Evolutionary conservation across 2,797 vertebrate species (phyloP).

Genomic region (Chiloscyllium punctatum): DNA sequence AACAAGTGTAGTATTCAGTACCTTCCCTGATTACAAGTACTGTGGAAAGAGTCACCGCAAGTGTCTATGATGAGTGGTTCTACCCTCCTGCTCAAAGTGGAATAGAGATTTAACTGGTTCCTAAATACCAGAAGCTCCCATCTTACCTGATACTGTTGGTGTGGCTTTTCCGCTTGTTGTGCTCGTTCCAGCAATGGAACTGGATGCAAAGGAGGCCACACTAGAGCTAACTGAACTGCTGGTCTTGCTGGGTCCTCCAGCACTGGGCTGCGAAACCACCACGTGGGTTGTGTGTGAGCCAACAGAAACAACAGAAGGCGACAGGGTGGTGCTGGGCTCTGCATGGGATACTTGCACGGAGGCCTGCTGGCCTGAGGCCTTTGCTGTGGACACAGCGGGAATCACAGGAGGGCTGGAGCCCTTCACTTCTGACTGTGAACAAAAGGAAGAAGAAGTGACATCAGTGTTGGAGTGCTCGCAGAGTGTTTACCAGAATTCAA

Average conservation of each 20-base stretch:
- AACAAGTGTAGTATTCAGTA: background rate
- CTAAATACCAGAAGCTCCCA: background rate
- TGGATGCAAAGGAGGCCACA: constrained; percentile 49
- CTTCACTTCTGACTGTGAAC: background rate
- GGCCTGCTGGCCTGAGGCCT: constrained; percentile 48
- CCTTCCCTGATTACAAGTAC: background rate
- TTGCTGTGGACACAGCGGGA: constrained; percentile 50
- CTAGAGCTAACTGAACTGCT: background rate
- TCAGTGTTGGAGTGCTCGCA: background rate
- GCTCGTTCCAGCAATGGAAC: constrained; percentile 37
- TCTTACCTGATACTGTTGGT: constrained; percentile 61
- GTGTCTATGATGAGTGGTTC: background rate
- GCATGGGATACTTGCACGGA: constrained; percentile 57
- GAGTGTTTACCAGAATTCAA: background rate
- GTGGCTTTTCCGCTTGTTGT: constrained; percentile 56
- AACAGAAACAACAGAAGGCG: background rate
- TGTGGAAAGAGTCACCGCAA: background rate
- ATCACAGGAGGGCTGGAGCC: background rate
- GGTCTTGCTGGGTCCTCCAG: background rate
- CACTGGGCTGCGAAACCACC: background rate
- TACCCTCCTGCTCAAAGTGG: background rate
- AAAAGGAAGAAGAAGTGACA: background rate
- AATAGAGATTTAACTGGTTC: background rate
- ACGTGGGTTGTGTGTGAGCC: background rate
- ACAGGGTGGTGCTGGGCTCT: constrained; percentile 66